A percentile compares a stretch with the other conserved stretches of the same genome.
Conservation (phyloP, 2,113 vertebrate species). For the Paedocypris sp. region DNA sequence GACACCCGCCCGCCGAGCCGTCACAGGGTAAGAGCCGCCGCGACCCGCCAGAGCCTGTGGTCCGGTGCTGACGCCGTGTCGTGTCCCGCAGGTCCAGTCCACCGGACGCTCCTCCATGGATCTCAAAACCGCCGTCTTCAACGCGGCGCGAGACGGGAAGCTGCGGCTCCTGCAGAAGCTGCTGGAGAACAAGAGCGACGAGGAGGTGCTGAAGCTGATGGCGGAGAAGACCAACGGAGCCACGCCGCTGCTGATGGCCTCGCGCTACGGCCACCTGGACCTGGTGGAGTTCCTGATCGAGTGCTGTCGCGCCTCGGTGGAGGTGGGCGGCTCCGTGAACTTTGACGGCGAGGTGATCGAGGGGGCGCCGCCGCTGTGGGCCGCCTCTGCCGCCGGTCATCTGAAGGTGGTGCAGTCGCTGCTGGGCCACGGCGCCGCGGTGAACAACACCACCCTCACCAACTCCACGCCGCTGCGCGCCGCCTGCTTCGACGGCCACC, state of each 20-base stretch:
- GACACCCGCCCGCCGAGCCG: background rate
- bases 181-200: constrained; percentile 82
- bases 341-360: constrained; percentile 97
- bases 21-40: background rate
- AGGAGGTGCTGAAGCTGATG: constrained; percentile 79
- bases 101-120: constrained; percentile 64
- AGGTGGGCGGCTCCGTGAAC: constrained; percentile 87
- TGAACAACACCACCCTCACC: constrained; percentile 94
- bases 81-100: background rate
- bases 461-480: constrained; percentile 90
- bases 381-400: constrained; percentile 89
- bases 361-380: constrained; percentile 91
- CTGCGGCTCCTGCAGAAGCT: constrained; percentile 88
- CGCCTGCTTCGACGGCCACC: constrained; percentile 92
- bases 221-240: constrained; percentile 91
- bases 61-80: background rate
- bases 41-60: background rate
- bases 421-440: constrained; percentile 84
- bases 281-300: constrained; percentile 92
- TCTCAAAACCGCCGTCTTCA: constrained; percentile 95
- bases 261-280: constrained; percentile 92
- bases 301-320: constrained; percentile 82
- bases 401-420: constrained; percentile 91
- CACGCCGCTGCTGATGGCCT: constrained; percentile 88
- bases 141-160: constrained; percentile 95